These are phyloP conservation scores for Etheostoma perlongum DNA, from an alignment of 2,797 vertebrate genomes.

Conservation along the genomic window DNA sequence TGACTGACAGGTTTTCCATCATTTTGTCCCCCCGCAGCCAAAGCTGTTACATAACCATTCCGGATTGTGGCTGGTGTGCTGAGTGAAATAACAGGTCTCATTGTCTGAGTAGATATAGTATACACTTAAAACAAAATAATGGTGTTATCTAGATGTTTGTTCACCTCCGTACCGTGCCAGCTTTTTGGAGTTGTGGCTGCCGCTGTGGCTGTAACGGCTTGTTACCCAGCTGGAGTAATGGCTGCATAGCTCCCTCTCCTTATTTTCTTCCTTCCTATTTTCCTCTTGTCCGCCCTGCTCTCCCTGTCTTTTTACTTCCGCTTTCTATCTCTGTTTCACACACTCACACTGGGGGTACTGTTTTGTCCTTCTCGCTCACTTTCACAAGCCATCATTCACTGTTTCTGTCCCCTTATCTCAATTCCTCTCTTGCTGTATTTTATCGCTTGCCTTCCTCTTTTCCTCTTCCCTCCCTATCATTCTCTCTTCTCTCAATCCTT, in stretches of 20 bases:
- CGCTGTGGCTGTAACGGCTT: slow-evolving; percentile 73
- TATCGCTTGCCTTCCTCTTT: slow-evolving; percentile 23
- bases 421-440: slow-evolving; percentile 39
- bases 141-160: slow-evolving; percentile 31
- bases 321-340: slow-evolving; percentile 15
- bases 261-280: slow-evolving; percentile 18
- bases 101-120: slow-evolving; percentile 52
- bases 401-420: slow-evolving; percentile 49
- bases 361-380: slow-evolving; percentile 29
- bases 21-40: slow-evolving; percentile 25
- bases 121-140: slow-evolving; percentile 67
- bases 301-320: background rate
- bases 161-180: slow-evolving; percentile 62
- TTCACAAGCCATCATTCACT: slow-evolving; percentile 41
- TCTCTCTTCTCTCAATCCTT: slow-evolving; percentile 24
- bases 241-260: slow-evolving; percentile 50
- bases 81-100: slow-evolving; percentile 70
- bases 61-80: slow-evolving; percentile 52
- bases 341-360: slow-evolving; percentile 1
- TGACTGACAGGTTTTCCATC: slow-evolving; percentile 72
- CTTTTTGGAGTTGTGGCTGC: slow-evolving; percentile 77
- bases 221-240: slow-evolving; percentile 83
- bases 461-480: background rate
- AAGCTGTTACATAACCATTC: slow-evolving; percentile 73
- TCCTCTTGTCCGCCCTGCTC: background rate